Evolutionary conservation across 1,140 invertebrate genomes (phyloP).

Genomic region (Papilio xuthus): DNA sequence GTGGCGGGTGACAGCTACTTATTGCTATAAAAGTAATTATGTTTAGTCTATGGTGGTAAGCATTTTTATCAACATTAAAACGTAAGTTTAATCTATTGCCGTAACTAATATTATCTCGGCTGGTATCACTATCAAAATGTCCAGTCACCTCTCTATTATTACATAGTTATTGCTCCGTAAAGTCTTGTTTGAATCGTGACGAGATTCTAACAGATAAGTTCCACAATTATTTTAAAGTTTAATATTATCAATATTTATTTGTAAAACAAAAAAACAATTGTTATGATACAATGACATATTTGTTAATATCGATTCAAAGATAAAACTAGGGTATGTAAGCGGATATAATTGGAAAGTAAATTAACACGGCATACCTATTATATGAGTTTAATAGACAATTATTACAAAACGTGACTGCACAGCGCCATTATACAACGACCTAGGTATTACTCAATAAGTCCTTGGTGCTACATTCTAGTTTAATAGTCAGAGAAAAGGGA

Average conservation of each 20-base stretch:
- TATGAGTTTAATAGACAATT: not conserved
- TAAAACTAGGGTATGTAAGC: not conserved
- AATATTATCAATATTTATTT: conserved; percentile 57
- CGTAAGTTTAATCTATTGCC: conserved; percentile 1
- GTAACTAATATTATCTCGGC: conserved; percentile 55
- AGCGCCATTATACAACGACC: not conserved
- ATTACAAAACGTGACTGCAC: not conserved
- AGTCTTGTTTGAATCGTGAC: conserved; percentile 69
- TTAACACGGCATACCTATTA: conserved; percentile 5
- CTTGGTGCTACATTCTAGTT: not conserved
- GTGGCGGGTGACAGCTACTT: no score
- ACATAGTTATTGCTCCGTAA: conserved; percentile 60
- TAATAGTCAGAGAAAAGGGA: not conserved
- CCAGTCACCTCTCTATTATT: conserved; percentile 62
- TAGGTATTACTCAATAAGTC: not conserved
- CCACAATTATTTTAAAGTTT: conserved; percentile 53
- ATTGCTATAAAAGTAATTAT: not conserved
- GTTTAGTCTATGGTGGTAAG: not conserved
- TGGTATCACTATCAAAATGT: conserved; percentile 57
- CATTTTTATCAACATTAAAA: not conserved
- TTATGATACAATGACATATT: conserved; percentile 27
- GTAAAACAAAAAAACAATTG: conserved; percentile 47
- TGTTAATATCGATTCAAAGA: not conserved
- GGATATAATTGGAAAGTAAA: conserved; percentile 15
- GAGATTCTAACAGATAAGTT: conserved; percentile 64